Conservation (phyloP, 2,113 vertebrate species). For the Nettapus auritus region DNA sequence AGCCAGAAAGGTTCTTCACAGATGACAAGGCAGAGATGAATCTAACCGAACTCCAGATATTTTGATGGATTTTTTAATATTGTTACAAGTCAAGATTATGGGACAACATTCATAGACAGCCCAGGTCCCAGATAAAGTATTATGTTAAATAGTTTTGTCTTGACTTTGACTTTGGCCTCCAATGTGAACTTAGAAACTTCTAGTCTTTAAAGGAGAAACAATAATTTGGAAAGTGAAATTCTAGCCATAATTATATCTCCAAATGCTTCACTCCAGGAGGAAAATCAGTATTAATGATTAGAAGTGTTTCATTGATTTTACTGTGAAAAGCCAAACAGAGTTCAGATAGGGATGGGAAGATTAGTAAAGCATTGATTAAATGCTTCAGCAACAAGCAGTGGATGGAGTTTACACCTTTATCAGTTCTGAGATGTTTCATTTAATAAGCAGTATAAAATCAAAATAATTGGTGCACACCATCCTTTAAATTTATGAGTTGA, state of each 20-base stretch:
- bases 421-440: background rate
- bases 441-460: background rate
- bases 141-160: background rate
- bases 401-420: background rate
- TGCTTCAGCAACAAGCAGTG: background rate
- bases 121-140: background rate
- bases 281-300: background rate
- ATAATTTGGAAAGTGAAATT: background rate
- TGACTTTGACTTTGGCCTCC: background rate
- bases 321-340: background rate
- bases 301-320: conserved; percentile 22
- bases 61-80: background rate
- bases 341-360: background rate
- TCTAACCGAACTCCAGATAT: background rate
- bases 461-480: background rate
- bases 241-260: background rate
- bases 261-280: background rate
- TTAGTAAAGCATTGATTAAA: conserved; percentile 19
- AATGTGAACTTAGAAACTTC: background rate
- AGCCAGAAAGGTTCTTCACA: background rate
- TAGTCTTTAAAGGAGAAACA: background rate
- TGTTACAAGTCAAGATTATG: background rate
- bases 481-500: background rate
- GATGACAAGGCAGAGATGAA: background rate
- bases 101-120: background rate